phyloP scores from a whole-genome alignment of 2,797 vertebrate species.

The Momotus momota region DNA sequence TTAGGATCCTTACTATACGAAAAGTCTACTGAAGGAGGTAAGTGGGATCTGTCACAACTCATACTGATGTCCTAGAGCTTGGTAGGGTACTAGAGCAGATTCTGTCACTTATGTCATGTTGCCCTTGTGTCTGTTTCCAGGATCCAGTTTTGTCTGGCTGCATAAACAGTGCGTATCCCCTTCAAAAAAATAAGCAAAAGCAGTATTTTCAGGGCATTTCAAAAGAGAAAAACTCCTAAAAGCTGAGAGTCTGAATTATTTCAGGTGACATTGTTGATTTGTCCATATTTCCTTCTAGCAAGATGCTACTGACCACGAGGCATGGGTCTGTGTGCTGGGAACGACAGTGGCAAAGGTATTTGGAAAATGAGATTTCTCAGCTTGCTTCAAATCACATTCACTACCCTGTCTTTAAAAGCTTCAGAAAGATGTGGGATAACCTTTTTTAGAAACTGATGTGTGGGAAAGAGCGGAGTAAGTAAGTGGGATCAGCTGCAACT shows the following conservation, averaged over 20 bases:
- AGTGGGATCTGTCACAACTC: background rate
- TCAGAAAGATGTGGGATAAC: constrained; percentile 10
- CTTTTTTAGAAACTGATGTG: constrained; percentile 17
- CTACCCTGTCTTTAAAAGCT: constrained; percentile 1
- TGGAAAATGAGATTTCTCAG: background rate
- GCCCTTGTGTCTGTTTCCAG: background rate
- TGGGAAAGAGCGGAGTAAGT: constrained; percentile 13
- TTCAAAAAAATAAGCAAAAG: background rate
- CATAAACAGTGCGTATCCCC: background rate
- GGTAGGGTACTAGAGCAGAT: background rate
- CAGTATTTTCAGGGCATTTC: background rate
- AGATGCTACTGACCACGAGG: fast-evolving
- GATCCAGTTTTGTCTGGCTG: background rate
- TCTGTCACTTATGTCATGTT: background rate
- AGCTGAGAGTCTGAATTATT: background rate
- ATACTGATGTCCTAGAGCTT: background rate
- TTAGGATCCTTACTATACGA: background rate
- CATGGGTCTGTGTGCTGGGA: background rate
- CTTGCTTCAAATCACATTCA: background rate
- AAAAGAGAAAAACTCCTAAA: background rate
- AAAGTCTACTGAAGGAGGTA: background rate
- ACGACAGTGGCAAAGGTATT: background rate
- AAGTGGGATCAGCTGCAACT: constrained; percentile 30
- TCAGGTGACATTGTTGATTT: background rate
- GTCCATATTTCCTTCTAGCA: background rate